These are phyloP conservation scores for Megalopta genalis DNA, from an alignment of 1,140 invertebrate genomes.

Conservation along the genomic window DNA sequence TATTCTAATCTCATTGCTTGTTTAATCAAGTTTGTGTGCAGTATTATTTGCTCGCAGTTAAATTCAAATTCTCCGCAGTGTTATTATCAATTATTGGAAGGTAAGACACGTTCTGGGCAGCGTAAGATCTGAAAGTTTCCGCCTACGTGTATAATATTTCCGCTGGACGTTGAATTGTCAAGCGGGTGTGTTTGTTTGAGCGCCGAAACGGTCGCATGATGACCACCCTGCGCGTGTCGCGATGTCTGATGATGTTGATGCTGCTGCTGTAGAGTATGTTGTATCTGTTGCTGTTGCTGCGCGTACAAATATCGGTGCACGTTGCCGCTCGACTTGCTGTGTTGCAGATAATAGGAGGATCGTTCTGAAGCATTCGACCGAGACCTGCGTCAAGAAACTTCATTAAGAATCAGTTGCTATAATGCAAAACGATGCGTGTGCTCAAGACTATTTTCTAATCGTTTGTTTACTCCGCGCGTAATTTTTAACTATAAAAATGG, in stretches of 20 bases:
- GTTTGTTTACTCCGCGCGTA: not conserved
- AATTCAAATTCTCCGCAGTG: too few relatives aligned
- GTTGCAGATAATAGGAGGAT: constrained; percentile 77
- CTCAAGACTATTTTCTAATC: not conserved
- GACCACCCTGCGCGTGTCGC: constrained; percentile 70
- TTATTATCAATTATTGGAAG: too few relatives aligned
- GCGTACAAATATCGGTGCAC: constrained; percentile 79
- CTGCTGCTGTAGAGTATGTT: constrained; percentile 67
- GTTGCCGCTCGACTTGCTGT: constrained; percentile 84
- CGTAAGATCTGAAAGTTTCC: too few relatives aligned
- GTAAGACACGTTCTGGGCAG: too few relatives aligned
- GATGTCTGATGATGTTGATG: constrained; percentile 70
- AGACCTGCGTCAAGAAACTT: constrained; percentile 71
- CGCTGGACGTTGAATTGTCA: constrained; percentile 84
- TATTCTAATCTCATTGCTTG: too few relatives aligned
- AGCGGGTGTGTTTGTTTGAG: constrained; percentile 75
- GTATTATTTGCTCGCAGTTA: too few relatives aligned
- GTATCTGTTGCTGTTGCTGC: constrained; percentile 75
- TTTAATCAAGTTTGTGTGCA: too few relatives aligned
- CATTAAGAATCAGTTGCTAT: constrained; percentile 51
- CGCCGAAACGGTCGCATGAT: constrained; percentile 75
- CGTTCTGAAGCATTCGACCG: constrained; percentile 71
- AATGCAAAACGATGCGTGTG: not conserved
- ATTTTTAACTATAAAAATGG: constrained; percentile 1
- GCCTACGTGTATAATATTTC: constrained; percentile 85